Conservation (phyloP, 2,113 vertebrate species). For the Aegotheles bennettii region DNA sequence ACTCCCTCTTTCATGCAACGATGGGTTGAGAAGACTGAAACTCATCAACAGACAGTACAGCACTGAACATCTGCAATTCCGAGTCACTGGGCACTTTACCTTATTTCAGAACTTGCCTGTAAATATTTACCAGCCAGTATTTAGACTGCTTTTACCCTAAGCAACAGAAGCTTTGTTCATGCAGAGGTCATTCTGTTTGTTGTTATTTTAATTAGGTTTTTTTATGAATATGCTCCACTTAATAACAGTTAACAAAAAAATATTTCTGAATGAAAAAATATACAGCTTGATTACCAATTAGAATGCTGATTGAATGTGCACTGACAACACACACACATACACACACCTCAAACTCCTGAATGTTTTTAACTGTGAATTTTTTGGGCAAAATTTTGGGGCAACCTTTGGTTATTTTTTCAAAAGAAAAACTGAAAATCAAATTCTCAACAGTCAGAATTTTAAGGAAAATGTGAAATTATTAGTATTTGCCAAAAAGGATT, state of each 20-base stretch:
- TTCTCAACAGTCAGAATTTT: background rate
- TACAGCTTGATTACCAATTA: background rate
- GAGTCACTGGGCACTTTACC: background rate
- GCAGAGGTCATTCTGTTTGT: background rate
- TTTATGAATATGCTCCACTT: conserved; percentile 8
- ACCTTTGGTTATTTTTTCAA: background rate
- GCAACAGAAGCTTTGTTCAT: background rate
- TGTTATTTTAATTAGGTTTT: background rate
- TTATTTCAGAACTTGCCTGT: background rate
- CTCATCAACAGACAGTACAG: background rate
- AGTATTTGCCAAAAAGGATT: background rate
- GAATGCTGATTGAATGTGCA: background rate
- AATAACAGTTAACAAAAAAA: background rate
- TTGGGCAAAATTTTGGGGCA: background rate
- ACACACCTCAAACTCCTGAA: background rate
- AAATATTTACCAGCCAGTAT: background rate
- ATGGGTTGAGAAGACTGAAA: conserved; percentile 4
- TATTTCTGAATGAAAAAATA: conserved; percentile 7
- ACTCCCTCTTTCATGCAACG: background rate
- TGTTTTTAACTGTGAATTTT: background rate
- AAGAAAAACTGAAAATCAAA: background rate
- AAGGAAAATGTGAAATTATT: background rate
- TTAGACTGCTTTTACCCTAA: background rate
- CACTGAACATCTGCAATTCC: background rate
- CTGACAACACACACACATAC: too few species aligned